Base-by-base conservation (phyloP, 64 coral and sea anemone species). In the Catalaphyllia jardinei region DNA sequence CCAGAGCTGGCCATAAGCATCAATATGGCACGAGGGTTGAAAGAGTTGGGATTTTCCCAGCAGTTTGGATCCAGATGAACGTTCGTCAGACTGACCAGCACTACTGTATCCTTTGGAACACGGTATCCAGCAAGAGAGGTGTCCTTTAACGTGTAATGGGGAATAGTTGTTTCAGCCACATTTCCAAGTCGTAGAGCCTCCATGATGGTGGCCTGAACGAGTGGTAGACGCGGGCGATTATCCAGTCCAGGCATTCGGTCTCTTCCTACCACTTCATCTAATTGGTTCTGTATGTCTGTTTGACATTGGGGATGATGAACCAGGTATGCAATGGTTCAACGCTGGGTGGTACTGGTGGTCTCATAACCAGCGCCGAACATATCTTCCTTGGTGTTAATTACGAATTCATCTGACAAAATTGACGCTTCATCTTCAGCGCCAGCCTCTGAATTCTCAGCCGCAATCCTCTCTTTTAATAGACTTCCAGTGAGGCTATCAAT, bases 361-460 rank as follows among this genome's bases (percentile, higher is more conserved):
- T 94, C 93, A 31, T 89, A 87, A 16, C 88, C 93, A 78, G 88
- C 93, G 55, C 42, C 67, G 55, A 94, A 94, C 88, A 94, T 90
- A 55, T 94, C 88, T 24, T 31, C 27, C 10, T 90, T 33, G 16
- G 74, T 86, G 73, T 86, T 90, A 15, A 94, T 35, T 20, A 94
- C 39, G 52, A 87, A 90, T 13, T 90, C 93, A 60, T 94, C 93
- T 1, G 78, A 69, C 13, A 94, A 52, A 2, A 94, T 17, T 22
- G 55, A 60, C 33, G 77, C 24, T 65, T 62, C 67, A 22, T 94
- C 80, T 27, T 76, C 82, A 10, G 72, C 75, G 25, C 78, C 81
- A 50, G 71, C 79, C 57, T 94, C 60, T 35, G 33, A 1, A 71
- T 24, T 50, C 51, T 87, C 67, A 20, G 82, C 87, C 52, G 72